Percentiles rank a stretch among this genome's conserved stretches.
These are phyloP conservation scores for Cantharis lateralis DNA, from an alignment of 2,888 invertebrate species.

Conservation along the genomic window DNA sequence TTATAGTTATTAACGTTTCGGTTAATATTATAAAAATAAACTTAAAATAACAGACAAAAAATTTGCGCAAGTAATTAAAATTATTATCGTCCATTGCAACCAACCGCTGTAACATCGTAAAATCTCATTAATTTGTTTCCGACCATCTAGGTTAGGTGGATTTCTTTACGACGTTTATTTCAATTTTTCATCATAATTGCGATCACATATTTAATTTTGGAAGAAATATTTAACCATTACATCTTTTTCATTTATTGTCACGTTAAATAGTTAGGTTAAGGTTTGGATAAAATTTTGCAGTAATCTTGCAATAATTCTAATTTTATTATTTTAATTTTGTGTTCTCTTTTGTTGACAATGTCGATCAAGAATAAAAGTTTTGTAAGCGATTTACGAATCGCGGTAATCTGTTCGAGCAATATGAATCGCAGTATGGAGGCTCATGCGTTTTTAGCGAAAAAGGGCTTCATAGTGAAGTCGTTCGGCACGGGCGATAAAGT, in stretches of 20 bases:
- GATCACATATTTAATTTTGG: not conserved
- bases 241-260: not conserved
- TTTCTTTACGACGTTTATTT: not conserved
- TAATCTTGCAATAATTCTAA: not conserved
- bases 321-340: not conserved
- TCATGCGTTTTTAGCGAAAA: conserved; percentile 95
- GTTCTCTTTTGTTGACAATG: conserved; percentile 4
- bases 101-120: not conserved
- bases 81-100: not conserved
- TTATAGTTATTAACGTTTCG: no score
- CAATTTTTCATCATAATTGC: not conserved
- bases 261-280: not conserved
- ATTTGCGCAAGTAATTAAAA: not conserved
- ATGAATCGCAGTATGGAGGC: conserved; percentile 99
- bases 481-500: conserved; percentile 95
- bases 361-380: conserved; percentile 13
- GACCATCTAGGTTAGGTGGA: not conserved
- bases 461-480: conserved; percentile 93
- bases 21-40: not conserved
- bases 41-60: not conserved
- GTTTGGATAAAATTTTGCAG: not conserved
- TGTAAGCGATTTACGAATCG: conserved; percentile 70
- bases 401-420: conserved; percentile 98
- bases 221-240: not conserved
- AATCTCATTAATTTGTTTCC: not conserved